Base-by-base conservation (phyloP, 1,140 invertebrate species). In the Episyrphus balteatus region DNA sequence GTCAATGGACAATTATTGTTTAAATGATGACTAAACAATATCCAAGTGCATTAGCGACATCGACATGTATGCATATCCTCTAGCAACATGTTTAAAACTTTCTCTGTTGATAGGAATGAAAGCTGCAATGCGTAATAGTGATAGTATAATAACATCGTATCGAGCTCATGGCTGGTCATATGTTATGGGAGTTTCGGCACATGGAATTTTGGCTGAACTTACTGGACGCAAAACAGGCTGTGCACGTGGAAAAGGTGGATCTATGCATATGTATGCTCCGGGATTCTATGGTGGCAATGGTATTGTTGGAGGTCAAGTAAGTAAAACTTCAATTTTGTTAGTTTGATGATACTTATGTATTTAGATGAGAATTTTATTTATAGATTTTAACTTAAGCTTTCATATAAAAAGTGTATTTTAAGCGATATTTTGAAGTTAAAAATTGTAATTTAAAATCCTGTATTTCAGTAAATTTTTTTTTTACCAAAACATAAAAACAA, bases 221-320 rank as follows among this genome's bases (percentile, higher is more conserved):
- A 88, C 90, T 6, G 94, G 76, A 17, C 73, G 85, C 0, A 56
- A 83, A 3, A 66, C 73, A 39, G 84, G 88, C 56, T 64, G 84
- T 18, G 80, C 78, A 40, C 79, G 82, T 42, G 86, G 85, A 21
- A 88, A 87, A 60, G 84, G 84, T 18, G 76, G 76, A 26, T 77
- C 75, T 7, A 79, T 79, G 77, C 77, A 79, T 52, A 75, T 78
- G 62, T 79, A 77, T 54, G 49, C 55, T 17, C 66, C 74, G 15
- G 79, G 80, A 49, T 88, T 84, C 56, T 86, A 75, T 59, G 85
- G 85, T 46, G 83, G 93, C 39, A 97, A 97, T 71, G 94, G 83
- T 47, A 86, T 86, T 54, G 82, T 86, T 30, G 82, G 82, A 32
- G 83, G 83, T 15, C 83, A 84, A 70, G 78, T 81, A 37, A 14